phyloP scores from a whole-genome alignment of 2,888 invertebrate species.

The Macropis europaea region DNA sequence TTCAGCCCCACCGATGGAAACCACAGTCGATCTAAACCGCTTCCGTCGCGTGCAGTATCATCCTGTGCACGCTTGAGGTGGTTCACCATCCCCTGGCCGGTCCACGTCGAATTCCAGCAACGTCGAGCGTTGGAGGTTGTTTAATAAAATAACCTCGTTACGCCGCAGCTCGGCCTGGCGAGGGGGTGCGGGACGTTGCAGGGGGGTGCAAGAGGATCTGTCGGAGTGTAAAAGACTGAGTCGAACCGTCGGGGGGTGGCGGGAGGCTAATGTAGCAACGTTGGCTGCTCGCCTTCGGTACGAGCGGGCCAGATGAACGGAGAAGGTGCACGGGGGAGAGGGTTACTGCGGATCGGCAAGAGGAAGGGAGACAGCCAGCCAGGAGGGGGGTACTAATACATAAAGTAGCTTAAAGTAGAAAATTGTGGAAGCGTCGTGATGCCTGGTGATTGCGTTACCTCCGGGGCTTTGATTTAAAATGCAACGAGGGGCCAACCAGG shows the following conservation, averaged over 20 bases:
- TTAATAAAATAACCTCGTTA: slow-evolving; percentile 79
- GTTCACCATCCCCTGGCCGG: no score
- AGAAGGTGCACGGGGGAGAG: background rate
- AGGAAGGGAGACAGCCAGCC: slow-evolving; percentile 37
- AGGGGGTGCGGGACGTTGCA: slow-evolving; percentile 26
- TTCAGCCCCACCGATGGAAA: background rate
- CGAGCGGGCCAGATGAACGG: slow-evolving; percentile 32
- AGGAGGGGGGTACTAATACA: slow-evolving; percentile 75
- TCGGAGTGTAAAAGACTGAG: slow-evolving; percentile 45
- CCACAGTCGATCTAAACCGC: background rate
- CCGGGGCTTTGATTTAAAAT: slow-evolving; percentile 80
- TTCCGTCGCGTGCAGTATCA: background rate
- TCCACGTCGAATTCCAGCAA: slow-evolving; percentile 48
- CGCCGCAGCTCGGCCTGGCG: slow-evolving; percentile 56
- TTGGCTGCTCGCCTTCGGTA: slow-evolving; percentile 49
- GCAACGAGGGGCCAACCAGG: slow-evolving; percentile 76
- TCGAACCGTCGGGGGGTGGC: slow-evolving; percentile 27
- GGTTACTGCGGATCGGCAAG: slow-evolving; percentile 15
- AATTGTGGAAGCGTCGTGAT: slow-evolving; percentile 81
- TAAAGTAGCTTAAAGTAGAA: slow-evolving; percentile 80
- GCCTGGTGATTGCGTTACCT: slow-evolving; percentile 80
- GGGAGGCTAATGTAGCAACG: slow-evolving; percentile 48
- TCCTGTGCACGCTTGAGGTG: background rate
- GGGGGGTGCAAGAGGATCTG: slow-evolving; percentile 29
- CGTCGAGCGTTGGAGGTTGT: slow-evolving; percentile 69